Base-by-base conservation (phyloP, 2,113 vertebrate species). In the Malurus melanocephalus region DNA sequence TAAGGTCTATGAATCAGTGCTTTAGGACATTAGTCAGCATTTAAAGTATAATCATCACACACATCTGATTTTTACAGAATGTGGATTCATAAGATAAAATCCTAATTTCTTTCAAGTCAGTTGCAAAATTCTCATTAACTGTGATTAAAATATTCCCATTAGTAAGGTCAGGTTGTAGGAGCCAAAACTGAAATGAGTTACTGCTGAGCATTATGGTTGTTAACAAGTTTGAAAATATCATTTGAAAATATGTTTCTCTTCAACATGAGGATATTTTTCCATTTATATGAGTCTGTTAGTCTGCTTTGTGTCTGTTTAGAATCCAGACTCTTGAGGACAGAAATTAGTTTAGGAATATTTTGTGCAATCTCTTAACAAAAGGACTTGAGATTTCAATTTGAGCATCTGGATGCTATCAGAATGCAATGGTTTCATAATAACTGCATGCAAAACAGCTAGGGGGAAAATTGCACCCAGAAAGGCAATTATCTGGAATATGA, bases 371-470 rank as follows among this genome's bases (percentile, higher is more conserved):
- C n/a, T 45, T 86, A 88, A 74, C 45, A 59, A 86, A 90, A 82
- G 38, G 33, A 23, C 28, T 72, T 81, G 59, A 56, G 60, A 80
- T 86, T 91, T 83, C 65, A 71, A 18, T 71, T 74, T 77, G 90
- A 91, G 68, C 67, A 67, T 91, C 86, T 86, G 82, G 62, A 46
- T 77, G 72, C 60, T 82, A 77, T 85, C 64, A 80, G 64, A 83
- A 83, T 71, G 72, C 56, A 72, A 42, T 49, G 46, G 32, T 49
- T 88, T 91, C 73, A 80, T 83, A 80, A 85, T 73, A 89, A 85
- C 38, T 87, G n/a, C 40, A 69, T 74, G 65, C 69, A 77, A 73
- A 93, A 64, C 61, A 92, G 55, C 67, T 73, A 69, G 51, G 56
- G 85, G 35, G 42, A 87, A 87, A 91, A 81, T 40, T 85, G 51